Base-by-base conservation (phyloP, 2,888 invertebrate species). In the Xestoiulus laeticollis region DNA sequence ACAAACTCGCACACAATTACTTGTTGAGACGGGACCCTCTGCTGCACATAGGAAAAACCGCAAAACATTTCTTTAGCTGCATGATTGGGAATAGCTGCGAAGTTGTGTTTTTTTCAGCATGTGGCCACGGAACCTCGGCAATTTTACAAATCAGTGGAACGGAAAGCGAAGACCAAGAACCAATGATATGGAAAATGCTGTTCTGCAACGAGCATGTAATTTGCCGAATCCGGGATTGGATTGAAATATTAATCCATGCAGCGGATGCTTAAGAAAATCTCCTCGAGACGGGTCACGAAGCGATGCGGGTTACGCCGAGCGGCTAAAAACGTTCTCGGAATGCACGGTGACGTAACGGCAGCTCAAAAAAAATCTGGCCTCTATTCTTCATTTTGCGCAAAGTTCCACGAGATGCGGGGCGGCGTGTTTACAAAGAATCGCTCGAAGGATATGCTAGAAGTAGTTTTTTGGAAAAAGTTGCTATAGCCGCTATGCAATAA, bases 261-360 rank as follows among this genome's bases (percentile, higher is more conserved):
- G 44, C 85, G 43, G 85, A 44, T 44, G 85, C 38, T 85, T 22
- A 44, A 85, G 85, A 44, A 44, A 85, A 38, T 44, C 85, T 43
- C 85, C 38, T 26, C 38, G 22, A 85, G 85, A 44, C 85, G 85
- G 85, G 85, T 85, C 85, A 85, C 85, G 85, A 85, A 85, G 85
- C 38, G 44, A 85, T 85, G 85, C 85, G 85, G 85, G 85, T 85
- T 85, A 85, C 85, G 85, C 85, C 38, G 85, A 33, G 38, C 85
- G 16, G 85, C 85, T 85, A 85, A 43, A 85, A 85, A 85, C 43
- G 44, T 85, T 85, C 85, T 85, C 85, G 85, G 85, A 85, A 85
- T 44, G 44, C 26, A 44, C 85, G 12, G 85, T 85, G 85, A 85
- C 85, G 85, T 85, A 85, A 85, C 44, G 22, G 33, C 85, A 85